Evolutionary conservation across 2,113 vertebrate genomes (phyloP).

Genomic region (Ammodramus savannarum): DNA sequence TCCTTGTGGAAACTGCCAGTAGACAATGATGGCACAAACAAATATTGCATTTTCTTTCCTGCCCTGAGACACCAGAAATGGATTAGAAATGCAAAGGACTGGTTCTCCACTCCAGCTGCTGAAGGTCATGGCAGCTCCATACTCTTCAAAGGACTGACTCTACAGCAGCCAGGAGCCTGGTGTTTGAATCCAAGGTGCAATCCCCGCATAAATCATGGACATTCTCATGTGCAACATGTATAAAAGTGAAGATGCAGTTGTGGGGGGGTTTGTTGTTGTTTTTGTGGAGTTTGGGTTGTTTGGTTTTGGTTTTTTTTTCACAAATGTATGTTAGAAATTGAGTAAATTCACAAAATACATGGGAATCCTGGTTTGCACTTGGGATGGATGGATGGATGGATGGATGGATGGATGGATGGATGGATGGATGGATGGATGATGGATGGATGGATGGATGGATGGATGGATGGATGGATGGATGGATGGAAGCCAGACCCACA

Average conservation of each 20-base stretch:
- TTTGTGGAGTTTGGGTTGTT: background rate
- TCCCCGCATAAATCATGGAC: background rate
- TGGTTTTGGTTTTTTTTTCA: background rate
- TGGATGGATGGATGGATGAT: background rate
- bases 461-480: background rate
- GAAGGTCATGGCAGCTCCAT: background rate
- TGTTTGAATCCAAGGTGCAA: background rate
- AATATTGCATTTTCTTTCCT: background rate
- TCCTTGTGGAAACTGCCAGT: background rate
- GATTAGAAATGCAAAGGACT: background rate
- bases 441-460: background rate
- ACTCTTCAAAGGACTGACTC: background rate
- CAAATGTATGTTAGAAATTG: background rate
- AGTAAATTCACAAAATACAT: background rate
- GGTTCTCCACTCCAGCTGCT: background rate
- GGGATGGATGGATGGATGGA: background rate
- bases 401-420: background rate
- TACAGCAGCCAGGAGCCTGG: background rate
- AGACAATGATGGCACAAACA: background rate
- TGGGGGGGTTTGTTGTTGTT: background rate
- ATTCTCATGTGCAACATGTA: background rate
- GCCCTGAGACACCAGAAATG: background rate
- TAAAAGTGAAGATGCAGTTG: background rate
- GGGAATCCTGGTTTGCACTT: background rate
- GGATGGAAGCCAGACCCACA: background rate